Conservation (phyloP, 2,888 invertebrate genomes). For the Hoplodrina ambigua region DNA sequence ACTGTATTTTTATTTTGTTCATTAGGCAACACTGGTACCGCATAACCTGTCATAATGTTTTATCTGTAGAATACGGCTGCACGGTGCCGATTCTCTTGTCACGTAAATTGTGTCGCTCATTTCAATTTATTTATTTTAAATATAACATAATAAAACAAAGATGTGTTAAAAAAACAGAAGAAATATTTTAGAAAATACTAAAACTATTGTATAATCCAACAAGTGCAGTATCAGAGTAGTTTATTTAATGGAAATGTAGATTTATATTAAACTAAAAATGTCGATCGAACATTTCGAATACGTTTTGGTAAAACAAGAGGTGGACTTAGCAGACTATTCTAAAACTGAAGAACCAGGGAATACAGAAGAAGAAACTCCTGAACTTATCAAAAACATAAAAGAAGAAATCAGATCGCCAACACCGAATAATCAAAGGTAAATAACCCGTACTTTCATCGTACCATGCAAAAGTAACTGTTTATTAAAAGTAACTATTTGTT, state of each 20-base stretch:
- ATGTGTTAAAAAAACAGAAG: background rate
- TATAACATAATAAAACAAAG: too few species aligned
- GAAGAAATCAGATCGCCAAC: constrained; percentile 22
- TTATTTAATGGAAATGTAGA: constrained; percentile 1
- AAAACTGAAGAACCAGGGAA: constrained; percentile 1
- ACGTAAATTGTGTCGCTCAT: too few species aligned
- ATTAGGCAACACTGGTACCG: too few species aligned
- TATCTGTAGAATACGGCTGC: too few species aligned
- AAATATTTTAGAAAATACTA: background rate
- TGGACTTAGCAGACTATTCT: constrained; percentile 16
- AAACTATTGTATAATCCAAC: background rate
- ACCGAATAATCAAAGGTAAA: constrained; percentile 44
- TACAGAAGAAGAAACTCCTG: constrained; percentile 13
- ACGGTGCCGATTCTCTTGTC: too few species aligned
- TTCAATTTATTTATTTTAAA: too few species aligned
- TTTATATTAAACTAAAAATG: constrained; percentile 19
- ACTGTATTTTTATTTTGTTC: too few species aligned
- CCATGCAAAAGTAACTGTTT: too few species aligned
- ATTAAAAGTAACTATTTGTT: background rate
- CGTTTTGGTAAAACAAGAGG: constrained; percentile 51
- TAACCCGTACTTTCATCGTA: background rate
- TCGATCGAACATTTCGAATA: constrained; percentile 38
- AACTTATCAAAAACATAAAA: constrained; percentile 27
- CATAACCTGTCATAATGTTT: too few species aligned
- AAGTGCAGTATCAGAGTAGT: background rate